Conservation (phyloP, 2,888 invertebrate species). For the Ophioninae sp. region DNA sequence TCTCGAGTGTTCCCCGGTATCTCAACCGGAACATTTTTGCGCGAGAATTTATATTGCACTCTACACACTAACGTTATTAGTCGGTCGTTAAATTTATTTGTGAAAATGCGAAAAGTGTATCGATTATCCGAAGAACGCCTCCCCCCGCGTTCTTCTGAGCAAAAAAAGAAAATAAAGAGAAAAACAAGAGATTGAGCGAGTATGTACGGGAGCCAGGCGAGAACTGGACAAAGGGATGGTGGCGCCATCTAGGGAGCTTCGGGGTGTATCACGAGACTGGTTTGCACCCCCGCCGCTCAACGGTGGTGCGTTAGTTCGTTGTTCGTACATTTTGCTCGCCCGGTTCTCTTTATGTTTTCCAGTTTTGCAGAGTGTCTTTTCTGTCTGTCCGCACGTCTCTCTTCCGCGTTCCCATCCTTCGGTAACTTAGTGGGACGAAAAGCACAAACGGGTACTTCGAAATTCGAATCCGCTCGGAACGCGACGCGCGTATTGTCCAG, state of each 20-base stretch:
- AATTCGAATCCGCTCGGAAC: constrained; percentile 47
- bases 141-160: too few species aligned
- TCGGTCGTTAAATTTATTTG: not conserved
- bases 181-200: not conserved
- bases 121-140: too few species aligned
- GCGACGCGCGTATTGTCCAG: constrained; percentile 54
- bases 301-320: constrained; percentile 72
- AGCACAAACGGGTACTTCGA: constrained; percentile 15
- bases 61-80: not conserved
- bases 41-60: constrained; percentile 20
- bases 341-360: constrained; percentile 73
- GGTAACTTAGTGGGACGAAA: not conserved
- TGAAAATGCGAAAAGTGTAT: not conserved
- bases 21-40: constrained; percentile 26
- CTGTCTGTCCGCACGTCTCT: constrained; percentile 17
- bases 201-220: not conserved
- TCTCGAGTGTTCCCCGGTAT: constrained; percentile 46
- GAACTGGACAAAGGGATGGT: constrained; percentile 23
- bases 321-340: constrained; percentile 75
- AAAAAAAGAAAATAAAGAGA: not conserved
- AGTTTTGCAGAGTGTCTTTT: constrained; percentile 65
- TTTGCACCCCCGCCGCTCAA: not conserved
- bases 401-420: not conserved
- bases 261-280: constrained; percentile 47
- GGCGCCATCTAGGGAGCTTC: constrained; percentile 69